Percentiles rank a stretch among this genome's conserved stretches.
Conservation (phyloP, 1,140 invertebrate genomes). For the Psix sp. region DNA sequence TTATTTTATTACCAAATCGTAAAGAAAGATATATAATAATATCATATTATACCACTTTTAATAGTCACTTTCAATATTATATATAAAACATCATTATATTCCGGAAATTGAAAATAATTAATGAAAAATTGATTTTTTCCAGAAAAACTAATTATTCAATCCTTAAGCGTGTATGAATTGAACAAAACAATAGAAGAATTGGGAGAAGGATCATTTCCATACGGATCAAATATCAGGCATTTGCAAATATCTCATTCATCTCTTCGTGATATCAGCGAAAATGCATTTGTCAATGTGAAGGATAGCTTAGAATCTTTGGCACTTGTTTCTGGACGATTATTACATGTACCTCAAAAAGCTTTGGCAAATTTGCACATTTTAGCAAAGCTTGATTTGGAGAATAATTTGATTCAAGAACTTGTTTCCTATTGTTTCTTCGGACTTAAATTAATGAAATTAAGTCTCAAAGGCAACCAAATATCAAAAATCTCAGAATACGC, state of each 20-base stretch:
- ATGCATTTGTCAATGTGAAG: slow-evolving; percentile 84
- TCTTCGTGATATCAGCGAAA: slow-evolving; percentile 85
- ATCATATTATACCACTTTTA: not conserved
- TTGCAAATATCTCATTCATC: slow-evolving; percentile 90
- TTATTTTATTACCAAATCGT: no score
- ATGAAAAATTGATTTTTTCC: slow-evolving; percentile 8
- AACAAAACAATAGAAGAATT: slow-evolving; percentile 86
- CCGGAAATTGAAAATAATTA: no score
- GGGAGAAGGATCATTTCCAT: slow-evolving; percentile 83
- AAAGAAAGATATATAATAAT: no score
- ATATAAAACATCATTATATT: no score
- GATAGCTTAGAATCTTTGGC: slow-evolving; percentile 88
- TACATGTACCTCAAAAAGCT: slow-evolving; percentile 88
- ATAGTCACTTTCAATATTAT: not conserved
- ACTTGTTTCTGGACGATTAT: slow-evolving; percentile 87
- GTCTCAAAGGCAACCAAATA: slow-evolving; percentile 88
- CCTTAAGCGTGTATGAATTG: slow-evolving; percentile 90
- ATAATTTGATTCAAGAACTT: slow-evolving; percentile 88
- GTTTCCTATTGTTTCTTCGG: slow-evolving; percentile 92
- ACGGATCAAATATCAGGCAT: slow-evolving; percentile 84
- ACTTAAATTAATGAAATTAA: slow-evolving; percentile 87
- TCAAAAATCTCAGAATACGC: slow-evolving; percentile 88
- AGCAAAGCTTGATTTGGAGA: slow-evolving; percentile 87
- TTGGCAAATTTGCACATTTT: slow-evolving; percentile 85
- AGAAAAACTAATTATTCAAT: slow-evolving; percentile 81